These are phyloP conservation scores for Boleophthalmus pectinirostris DNA, from an alignment of 2,113 vertebrate genomes.

Conservation along the genomic window DNA sequence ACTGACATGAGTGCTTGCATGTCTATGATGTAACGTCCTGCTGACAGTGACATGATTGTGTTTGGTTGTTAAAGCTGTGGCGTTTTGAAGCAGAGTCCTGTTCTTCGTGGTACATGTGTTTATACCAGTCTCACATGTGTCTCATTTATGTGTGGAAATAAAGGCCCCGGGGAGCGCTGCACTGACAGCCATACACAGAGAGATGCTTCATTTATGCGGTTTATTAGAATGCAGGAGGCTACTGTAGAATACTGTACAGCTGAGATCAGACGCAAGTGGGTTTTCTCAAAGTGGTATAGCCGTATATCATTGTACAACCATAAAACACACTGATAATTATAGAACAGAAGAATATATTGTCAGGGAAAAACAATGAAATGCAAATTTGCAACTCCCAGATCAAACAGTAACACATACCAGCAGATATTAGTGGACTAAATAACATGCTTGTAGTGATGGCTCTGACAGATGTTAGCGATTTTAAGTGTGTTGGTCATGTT, in stretches of 20 bases:
- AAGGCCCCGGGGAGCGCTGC: constrained; percentile 20
- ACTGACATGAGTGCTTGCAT: constrained; percentile 1
- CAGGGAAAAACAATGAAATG: too few species aligned
- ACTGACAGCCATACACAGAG: constrained; percentile 14
- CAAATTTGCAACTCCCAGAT: too few species aligned
- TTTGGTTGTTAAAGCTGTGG: constrained; percentile 8
- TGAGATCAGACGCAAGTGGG: too few species aligned
- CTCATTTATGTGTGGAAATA: constrained; percentile 28
- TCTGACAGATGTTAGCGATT: too few species aligned
- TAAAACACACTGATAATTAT: too few species aligned
- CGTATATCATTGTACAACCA: too few species aligned
- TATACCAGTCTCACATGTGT: neutral
- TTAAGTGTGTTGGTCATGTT: too few species aligned
- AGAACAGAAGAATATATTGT: too few species aligned
- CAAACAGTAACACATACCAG: too few species aligned
- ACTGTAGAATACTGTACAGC: neutral
- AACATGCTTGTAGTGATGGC: too few species aligned
- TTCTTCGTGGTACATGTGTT: neutral
- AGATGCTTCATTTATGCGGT: constrained; percentile 18
- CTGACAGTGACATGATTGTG: neutral
- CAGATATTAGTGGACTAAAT: too few species aligned
- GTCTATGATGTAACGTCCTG: constrained; percentile 9
- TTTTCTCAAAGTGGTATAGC: too few species aligned
- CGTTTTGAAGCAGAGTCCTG: neutral
- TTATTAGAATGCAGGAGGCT: neutral